Evolutionary conservation across 2,113 vertebrate genomes (phyloP).

Genomic region (Hippocampus zosterae): DNA sequence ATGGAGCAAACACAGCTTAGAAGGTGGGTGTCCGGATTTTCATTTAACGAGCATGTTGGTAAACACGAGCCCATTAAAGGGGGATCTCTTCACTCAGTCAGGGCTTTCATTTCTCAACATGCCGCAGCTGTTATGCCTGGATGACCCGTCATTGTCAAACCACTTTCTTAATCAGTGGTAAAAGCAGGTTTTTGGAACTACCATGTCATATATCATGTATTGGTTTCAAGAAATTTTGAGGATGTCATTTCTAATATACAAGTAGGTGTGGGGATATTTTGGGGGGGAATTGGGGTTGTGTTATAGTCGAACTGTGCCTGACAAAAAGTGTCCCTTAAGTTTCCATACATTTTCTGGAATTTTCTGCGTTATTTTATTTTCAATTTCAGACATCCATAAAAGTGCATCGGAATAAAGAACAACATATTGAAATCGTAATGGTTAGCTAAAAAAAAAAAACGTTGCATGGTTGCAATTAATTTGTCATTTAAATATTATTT

Average conservation of each 20-base stretch:
- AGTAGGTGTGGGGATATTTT: too few relatives aligned
- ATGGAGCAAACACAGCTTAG: constrained; percentile 30
- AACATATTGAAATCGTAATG: too few relatives aligned
- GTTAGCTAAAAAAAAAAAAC: too few relatives aligned
- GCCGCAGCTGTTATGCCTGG: not conserved
- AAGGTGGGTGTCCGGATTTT: constrained; percentile 23
- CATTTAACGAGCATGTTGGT: constrained; percentile 45
- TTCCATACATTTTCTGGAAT: too few relatives aligned
- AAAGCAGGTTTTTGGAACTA: constrained; percentile 20
- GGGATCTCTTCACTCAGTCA: constrained; percentile 34
- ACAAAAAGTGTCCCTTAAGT: not conserved
- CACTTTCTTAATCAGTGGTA: constrained; percentile 9
- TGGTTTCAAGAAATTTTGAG: not conserved
- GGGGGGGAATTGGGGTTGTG: too few relatives aligned
- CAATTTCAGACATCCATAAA: too few relatives aligned
- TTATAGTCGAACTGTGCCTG: too few relatives aligned
- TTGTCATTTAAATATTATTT: too few relatives aligned
- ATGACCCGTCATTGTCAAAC: not conserved
- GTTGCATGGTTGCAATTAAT: too few relatives aligned
- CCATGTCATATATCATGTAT: not conserved
- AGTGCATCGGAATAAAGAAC: too few relatives aligned
- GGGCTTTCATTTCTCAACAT: constrained; percentile 22
- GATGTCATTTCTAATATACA: too few relatives aligned
- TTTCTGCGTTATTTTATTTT: too few relatives aligned
- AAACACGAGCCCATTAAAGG: constrained; percentile 63